Base-by-base conservation (phyloP, 1,140 invertebrate genomes). In the Drosophila malerkotliana region DNA sequence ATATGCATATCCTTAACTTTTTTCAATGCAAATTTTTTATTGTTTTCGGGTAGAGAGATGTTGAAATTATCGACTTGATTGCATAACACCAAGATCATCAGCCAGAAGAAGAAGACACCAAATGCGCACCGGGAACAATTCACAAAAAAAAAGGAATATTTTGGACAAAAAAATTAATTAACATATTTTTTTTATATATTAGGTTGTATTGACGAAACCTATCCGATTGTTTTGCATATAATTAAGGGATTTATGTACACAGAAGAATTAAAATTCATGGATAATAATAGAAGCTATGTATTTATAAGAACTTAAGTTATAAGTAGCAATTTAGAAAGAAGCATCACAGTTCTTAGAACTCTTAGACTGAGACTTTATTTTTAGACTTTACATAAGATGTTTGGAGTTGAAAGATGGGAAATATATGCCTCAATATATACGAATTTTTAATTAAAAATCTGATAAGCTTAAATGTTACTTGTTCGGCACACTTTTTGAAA, bases 1-100 rank as follows among this genome's bases (percentile, higher is more conserved):
- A 77, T 74, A 56, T 74, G 60, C 62, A 68, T 47, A 69, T 77
- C 64, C 51, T 76, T 77, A 47, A 53, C 24, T 57, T 52, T 60
- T 66, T 47, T 18, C 15, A 28, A 60, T 30, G 30, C 4, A 24
- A 15, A 7, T 41, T 45, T 44, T 61, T 60, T 60, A 44, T 47
- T 53, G 32, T 63, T 52, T 41, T 69, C 39, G 52, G 52, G 69
- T 53, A 26, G 55, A 61, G 53, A 74, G 48, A 56, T 58, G 64
- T 30, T 77, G 53, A 77, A 77, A 77, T 76, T 68, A 76, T 76
- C 51, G 52, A n/a, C 32, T 41, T 51, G 75, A 72, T 77, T 77
- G 75, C 75, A 72, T 77, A 77, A 77, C 66, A 72, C 24, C 26
- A 21, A 44, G 64, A 62, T 61, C 26, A 62, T 72, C 44, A 73